A percentile compares a stretch with the other conserved stretches of the same genome.
Evolutionary conservation across 2,113 vertebrate species (phyloP).

Genomic region (Myotis davidii): DNA sequence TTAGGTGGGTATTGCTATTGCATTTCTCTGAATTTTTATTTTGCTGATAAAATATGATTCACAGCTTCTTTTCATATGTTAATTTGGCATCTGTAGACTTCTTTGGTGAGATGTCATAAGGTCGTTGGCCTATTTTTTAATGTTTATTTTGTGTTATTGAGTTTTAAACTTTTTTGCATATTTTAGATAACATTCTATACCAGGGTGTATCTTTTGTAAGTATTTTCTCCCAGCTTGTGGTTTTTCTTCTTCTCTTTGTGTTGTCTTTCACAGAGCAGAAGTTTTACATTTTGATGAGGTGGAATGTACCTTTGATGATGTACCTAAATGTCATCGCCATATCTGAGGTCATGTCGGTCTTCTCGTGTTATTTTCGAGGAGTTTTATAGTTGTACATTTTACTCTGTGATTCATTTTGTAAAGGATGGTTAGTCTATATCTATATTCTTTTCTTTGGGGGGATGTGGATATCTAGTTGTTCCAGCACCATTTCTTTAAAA

Average conservation of each 20-base stretch:
- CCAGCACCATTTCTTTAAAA: neutral
- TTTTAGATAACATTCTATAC: neutral
- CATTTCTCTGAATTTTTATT: neutral
- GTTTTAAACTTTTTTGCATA: neutral
- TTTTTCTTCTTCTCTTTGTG: constrained; percentile 4
- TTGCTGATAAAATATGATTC: neutral
- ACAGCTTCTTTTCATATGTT: neutral
- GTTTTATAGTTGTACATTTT: neutral
- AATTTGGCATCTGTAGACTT: neutral
- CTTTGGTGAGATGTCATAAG: neutral
- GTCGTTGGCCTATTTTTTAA: neutral
- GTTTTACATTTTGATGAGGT: neutral
- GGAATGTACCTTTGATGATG: neutral
- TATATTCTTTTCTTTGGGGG: neutral
- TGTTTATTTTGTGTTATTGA: neutral
- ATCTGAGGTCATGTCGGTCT: neutral
- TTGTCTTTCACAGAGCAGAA: neutral
- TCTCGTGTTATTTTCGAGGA: neutral
- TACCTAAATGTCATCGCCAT: neutral
- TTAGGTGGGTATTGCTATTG: neutral
- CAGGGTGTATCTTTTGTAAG: neutral
- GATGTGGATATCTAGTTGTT: neutral
- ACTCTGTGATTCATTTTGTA: neutral
- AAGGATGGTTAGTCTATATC: neutral
- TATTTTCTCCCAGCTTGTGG: neutral